Percentiles rank a stretch among this genome's conserved stretches.
phyloP scores from a whole-genome alignment of 2,888 invertebrate genomes.

The Empis livida region DNA sequence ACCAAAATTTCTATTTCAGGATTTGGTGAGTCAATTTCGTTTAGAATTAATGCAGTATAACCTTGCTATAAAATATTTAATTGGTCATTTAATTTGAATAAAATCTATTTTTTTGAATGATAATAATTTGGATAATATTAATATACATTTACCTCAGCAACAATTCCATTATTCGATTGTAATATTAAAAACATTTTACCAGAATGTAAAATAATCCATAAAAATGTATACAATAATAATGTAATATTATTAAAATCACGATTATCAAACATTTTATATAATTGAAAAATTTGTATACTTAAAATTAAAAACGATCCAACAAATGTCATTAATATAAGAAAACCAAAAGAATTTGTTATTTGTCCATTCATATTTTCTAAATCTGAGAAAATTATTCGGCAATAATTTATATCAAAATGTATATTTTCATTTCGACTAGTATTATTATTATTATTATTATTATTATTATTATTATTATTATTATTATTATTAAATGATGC shows the following conservation, averaged over 20 bases:
- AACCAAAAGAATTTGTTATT: constrained; percentile 3
- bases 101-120: neutral
- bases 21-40: constrained; percentile 2
- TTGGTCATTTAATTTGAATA: neutral
- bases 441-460: neutral
- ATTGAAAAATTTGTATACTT: constrained; percentile 7
- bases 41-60: constrained; percentile 1
- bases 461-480: neutral
- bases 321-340: constrained; percentile 4
- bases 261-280: constrained; percentile 5
- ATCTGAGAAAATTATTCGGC: constrained; percentile 1
- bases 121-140: too few relatives aligned
- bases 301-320: constrained; percentile 6
- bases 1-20: constrained; percentile 4
- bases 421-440: neutral
- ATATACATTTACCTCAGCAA: constrained; percentile 7
- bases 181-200: constrained; percentile 6
- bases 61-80: constrained; percentile 1
- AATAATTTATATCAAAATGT: neutral
- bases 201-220: constrained; percentile 6
- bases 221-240: constrained; percentile 3
- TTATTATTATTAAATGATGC: neutral
- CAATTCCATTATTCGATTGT: constrained; percentile 4
- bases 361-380: constrained; percentile 2
- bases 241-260: neutral